Base-by-base conservation (phyloP, 2,113 vertebrate species). In the Hydropotes inermis region DNA sequence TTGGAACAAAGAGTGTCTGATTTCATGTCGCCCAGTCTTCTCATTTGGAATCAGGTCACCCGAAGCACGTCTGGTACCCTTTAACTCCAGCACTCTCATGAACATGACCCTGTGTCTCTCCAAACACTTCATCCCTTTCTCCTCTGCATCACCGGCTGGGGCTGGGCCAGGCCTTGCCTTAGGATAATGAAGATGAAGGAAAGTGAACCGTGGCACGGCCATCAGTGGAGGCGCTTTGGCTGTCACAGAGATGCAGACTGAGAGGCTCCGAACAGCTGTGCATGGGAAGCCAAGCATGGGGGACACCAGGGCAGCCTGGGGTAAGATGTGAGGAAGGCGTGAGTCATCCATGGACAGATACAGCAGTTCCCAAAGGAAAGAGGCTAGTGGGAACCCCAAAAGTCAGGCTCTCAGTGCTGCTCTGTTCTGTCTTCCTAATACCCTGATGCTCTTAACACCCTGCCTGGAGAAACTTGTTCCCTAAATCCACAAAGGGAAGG, bases 181-280 rank as follows among this genome's bases (percentile, higher is more conserved):
- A 83, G 10, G 64, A 14, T 45, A 9, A 27, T 9, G 27, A 45
- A 55, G 87, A 16, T 4, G n/a, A 45, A 50, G 57, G 39, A n/a
- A 17, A 47, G 83, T 17, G 4, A 54, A 39, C 0, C 64, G 4
- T 17, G 13, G 57, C 27, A 9, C 7, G 6, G 10, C 39, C 33
- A 12, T 3, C 9, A 9, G 17, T 28, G 21, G 7, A 19, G 9
- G 64, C 17, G 30, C 6, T 10, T 39, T 16, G 47, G 14, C 57
- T 23, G 27, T 67, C 89, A 9, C 23, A 13, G 82, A 36, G 39
- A 30, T 60, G 39, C 14, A 50, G 3, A 1, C 1, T 3, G n/a
- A 28, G 33, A 33, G 39, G 47, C 13, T 50, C 21, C 0, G 36
- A 27, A 9, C 25, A 43, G 1, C 8, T 13, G 1, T 4, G 1